A percentile compares a stretch with the other conserved stretches of the same genome.
These are phyloP conservation scores for Drosophila ochracea DNA, from an alignment of 2,888 invertebrate species.

Conservation along the genomic window DNA sequence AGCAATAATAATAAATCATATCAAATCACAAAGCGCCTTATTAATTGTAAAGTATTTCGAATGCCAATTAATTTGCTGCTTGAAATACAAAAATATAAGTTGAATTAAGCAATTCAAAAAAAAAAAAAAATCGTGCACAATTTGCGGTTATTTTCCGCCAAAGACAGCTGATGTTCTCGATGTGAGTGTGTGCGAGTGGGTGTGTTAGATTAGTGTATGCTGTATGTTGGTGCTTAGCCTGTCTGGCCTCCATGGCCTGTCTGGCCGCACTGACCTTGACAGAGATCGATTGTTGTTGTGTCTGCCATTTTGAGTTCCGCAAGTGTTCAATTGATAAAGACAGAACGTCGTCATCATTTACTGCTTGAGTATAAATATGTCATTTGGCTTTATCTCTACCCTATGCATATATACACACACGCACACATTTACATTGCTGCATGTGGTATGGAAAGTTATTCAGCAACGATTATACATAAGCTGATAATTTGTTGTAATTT, in stretches of 20 bases:
- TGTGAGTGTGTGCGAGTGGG: not conserved
- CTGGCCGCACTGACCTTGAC: slow-evolving; percentile 54
- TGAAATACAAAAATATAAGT: not conserved
- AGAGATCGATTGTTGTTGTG: slow-evolving; percentile 6
- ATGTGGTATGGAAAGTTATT: slow-evolving; percentile 16
- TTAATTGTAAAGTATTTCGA: slow-evolving; percentile 11
- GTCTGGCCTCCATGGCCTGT: slow-evolving; percentile 40
- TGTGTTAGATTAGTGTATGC: not conserved
- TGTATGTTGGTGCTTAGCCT: slow-evolving; percentile 20
- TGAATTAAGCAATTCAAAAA: not conserved
- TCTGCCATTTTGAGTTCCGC: not conserved
- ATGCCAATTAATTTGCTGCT: slow-evolving; percentile 7
- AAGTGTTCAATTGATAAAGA: slow-evolving; percentile 28
- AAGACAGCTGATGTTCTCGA: slow-evolving; percentile 34
- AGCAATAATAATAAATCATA: slow-evolving; percentile 8
- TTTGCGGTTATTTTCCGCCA: slow-evolving; percentile 4
- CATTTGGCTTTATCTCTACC: slow-evolving; percentile 35
- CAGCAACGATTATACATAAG: slow-evolving; percentile 1
- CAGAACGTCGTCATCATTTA: slow-evolving; percentile 7
- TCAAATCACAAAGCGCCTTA: slow-evolving; percentile 1
- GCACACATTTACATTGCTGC: not conserved
- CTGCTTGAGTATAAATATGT: slow-evolving; percentile 37
- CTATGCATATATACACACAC: not conserved
- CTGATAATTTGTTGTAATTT: slow-evolving; percentile 21
- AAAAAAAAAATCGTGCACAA: not conserved